Evolutionary conservation across 2,113 vertebrate species (phyloP), one percentile per base, ranked within the genome.

Genomic region (Cochlearius cochlearius): DNA sequence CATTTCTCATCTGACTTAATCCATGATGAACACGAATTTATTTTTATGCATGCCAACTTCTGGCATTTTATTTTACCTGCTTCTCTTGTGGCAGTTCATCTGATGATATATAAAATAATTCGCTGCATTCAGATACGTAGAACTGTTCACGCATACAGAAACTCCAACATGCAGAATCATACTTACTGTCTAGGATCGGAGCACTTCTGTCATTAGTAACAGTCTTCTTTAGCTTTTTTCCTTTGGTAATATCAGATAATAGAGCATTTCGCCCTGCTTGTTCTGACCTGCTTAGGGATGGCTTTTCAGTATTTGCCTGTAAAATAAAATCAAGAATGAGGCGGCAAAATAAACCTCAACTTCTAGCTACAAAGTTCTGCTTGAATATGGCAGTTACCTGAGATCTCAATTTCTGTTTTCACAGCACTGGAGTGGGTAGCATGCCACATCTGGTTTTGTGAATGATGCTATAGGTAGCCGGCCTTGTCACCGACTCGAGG

Each of bases 141-240:
- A 91, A 59, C 47, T 15, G 38, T 62, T 79, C 45, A 64, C 6
- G 14, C 21, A 78, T 15, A 84, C 56, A 87, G 36, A 84, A 91
- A 84, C 55, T 45, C 41, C 53, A 75, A 53, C 49, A 38, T 19
- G 32, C 34, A 93, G 69, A 74, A 66, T 68, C 36, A 43, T 41
- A 98, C 99, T 99, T 98, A 99, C 99, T 99, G 75, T 99, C 99
- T n/a, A 99, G 20, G 58, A 98, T 2, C 0, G 99, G 99, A 30
- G 92, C 98, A 72, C 99, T 99, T 96, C 99, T 98, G 97, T 99
- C 99, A 98, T 99, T 99, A 93, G 99, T 99, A 58, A 99, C 99
- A 3, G 99, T 49, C 96, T 99, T 99, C 98, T 99, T 99, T 29
- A 99, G 98, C 73, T 96, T 98, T 91, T 99, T 53, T 45, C 99